Conservation (phyloP, 2,888 invertebrate genomes). For the Phymatocera aterrima region DNA sequence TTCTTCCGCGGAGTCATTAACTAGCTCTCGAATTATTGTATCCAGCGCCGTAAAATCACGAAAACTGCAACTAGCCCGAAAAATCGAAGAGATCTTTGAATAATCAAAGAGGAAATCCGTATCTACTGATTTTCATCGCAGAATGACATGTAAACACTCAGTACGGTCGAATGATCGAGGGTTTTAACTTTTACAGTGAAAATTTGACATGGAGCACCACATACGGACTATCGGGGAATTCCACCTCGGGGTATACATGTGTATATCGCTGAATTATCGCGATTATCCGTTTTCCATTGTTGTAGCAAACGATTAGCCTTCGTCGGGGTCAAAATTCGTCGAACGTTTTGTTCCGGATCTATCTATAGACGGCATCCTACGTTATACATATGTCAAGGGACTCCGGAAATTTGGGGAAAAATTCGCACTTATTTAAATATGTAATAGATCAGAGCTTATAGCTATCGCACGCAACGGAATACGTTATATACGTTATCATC, state of each 20-base stretch:
- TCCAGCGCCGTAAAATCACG: too few species aligned
- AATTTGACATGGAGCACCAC: background rate
- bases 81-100: too few species aligned
- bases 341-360: background rate
- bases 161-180: too few species aligned
- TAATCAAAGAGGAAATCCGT: too few species aligned
- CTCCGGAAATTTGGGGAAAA: too few species aligned
- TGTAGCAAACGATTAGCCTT: constrained; percentile 26
- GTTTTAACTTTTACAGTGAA: too few species aligned
- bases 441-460: background rate
- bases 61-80: too few species aligned
- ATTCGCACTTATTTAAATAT: too few species aligned
- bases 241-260: background rate
- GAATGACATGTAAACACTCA: too few species aligned
- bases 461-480: background rate
- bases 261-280: constrained; percentile 23
- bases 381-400: background rate
- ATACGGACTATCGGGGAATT: background rate
- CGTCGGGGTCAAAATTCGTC: background rate
- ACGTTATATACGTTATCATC: background rate
- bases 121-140: too few species aligned
- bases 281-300: constrained; percentile 34
- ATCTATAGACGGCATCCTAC: background rate
- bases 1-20: too few species aligned
- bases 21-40: too few species aligned